Evolutionary conservation across 2,888 invertebrate genomes (phyloP).

Genomic region (Corbicula japonica): DNA sequence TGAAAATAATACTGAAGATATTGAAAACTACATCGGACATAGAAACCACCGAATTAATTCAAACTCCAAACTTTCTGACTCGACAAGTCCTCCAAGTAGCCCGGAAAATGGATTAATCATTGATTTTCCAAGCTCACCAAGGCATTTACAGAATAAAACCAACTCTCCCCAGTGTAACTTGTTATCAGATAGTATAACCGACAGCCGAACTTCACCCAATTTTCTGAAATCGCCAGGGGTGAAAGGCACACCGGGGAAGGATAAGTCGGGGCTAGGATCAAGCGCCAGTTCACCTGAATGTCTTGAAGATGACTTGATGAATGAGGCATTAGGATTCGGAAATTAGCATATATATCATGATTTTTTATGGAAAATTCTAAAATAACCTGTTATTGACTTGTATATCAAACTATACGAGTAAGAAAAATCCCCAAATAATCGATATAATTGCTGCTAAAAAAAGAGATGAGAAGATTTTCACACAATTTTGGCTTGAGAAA

Average conservation of each 20-base stretch:
- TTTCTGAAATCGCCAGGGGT: slow-evolving; percentile 59
- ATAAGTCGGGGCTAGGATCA: slow-evolving; percentile 56
- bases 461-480: neutral
- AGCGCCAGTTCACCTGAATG: slow-evolving; percentile 88
- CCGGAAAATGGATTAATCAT: slow-evolving; percentile 86
- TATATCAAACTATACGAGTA: neutral
- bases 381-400: neutral
- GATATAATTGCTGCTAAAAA: neutral
- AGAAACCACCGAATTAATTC: slow-evolving; percentile 56
- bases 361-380: neutral
- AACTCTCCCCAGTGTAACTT: slow-evolving; percentile 72
- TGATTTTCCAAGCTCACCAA: slow-evolving; percentile 80
- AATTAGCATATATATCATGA: slow-evolving; percentile 8
- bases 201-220: slow-evolving; percentile 34
- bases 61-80: slow-evolving; percentile 70
- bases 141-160: slow-evolving; percentile 63
- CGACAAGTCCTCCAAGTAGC: slow-evolving; percentile 83
- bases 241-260: slow-evolving; percentile 53
- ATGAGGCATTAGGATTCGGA: slow-evolving; percentile 90
- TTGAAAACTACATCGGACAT: slow-evolving; percentile 63
- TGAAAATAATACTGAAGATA: slow-evolving; percentile 65
- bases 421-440: neutral
- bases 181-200: slow-evolving; percentile 43
- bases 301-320: slow-evolving; percentile 96
- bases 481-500: neutral